Conservation (phyloP, 2,888 invertebrate species). For the Sturmia bella region DNA sequence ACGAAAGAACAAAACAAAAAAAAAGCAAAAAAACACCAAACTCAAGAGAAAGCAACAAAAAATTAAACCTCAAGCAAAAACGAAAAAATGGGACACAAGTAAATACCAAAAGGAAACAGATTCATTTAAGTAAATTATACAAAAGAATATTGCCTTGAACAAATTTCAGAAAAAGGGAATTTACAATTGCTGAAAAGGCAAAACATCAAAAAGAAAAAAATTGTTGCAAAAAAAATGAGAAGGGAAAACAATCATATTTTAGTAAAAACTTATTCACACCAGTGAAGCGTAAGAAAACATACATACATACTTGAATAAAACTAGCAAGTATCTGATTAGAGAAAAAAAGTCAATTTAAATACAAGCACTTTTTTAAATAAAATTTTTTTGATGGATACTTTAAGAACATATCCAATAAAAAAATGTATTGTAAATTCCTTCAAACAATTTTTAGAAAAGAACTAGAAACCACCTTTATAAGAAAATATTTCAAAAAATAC, state of each 20-base stretch:
- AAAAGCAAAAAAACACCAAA: not conserved
- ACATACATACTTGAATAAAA: no score
- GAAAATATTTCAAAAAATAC: no score
- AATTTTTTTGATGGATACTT: no score
- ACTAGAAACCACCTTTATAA: no score
- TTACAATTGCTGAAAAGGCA: not conserved
- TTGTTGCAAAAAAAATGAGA: not conserved
- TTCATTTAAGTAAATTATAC: slow-evolving; percentile 64
- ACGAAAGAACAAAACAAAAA: not conserved
- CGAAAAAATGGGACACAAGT: slow-evolving; percentile 51
- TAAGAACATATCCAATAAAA: no score
- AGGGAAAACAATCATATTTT: not conserved
- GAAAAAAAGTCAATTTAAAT: no score
- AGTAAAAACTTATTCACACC: no score
- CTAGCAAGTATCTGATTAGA: no score
- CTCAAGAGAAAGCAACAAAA: not conserved
- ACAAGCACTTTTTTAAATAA: no score
- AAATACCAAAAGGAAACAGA: slow-evolving; percentile 69
- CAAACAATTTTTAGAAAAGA: no score
- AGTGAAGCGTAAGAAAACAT: no score
- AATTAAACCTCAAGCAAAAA: slow-evolving; percentile 46
- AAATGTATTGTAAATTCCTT: no score
- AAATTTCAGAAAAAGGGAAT: not conserved
- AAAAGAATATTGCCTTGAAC: slow-evolving; percentile 48
- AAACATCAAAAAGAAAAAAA: not conserved